phyloP scores from a whole-genome alignment of 1,140 invertebrate species.

The Aradophagus sp. region DNA sequence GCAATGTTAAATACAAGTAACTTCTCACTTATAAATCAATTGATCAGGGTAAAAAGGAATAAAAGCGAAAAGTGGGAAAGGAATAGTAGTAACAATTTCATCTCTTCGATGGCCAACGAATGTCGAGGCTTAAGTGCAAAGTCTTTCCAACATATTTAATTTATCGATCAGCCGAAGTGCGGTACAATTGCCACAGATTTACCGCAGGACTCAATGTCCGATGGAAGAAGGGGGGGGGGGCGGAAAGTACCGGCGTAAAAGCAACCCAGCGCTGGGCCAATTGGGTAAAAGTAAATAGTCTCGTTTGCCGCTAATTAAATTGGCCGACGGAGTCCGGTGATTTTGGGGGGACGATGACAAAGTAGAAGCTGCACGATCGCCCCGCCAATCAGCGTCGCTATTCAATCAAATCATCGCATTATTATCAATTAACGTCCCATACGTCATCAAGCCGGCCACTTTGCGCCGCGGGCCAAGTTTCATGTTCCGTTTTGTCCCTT shows the following conservation, averaged over 20 bases:
- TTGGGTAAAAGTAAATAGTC: conserved; percentile 67
- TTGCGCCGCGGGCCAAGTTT: conserved; percentile 9
- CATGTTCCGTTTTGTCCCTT: too few relatives aligned
- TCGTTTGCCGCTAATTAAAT: conserved; percentile 60
- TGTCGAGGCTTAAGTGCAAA: conserved; percentile 37
- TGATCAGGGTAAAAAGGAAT: too few relatives aligned
- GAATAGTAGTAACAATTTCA: too few relatives aligned
- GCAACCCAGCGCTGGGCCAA: conserved; percentile 31
- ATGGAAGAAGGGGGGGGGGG: too few relatives aligned
- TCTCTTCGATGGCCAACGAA: too few relatives aligned
- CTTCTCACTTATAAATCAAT: too few relatives aligned
- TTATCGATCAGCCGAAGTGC: conserved; percentile 59
- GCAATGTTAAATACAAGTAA: too few relatives aligned
- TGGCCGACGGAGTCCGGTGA: conserved; percentile 49
- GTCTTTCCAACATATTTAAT: conserved; percentile 36
- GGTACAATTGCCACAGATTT: conserved; percentile 59
- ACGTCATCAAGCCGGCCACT: conserved; percentile 31
- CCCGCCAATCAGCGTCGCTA: conserved; percentile 48
- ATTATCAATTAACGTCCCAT: conserved; percentile 47
- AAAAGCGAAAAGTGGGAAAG: too few relatives aligned
- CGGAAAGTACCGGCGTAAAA: conserved; percentile 58
- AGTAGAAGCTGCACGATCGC: conserved; percentile 47
- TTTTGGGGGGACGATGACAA: conserved; percentile 50
- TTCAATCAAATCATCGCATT: conserved; percentile 57
- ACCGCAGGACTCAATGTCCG: conserved; percentile 28